phyloP scores from a whole-genome alignment of 2,888 invertebrate genomes.

The Netelia melanura region DNA sequence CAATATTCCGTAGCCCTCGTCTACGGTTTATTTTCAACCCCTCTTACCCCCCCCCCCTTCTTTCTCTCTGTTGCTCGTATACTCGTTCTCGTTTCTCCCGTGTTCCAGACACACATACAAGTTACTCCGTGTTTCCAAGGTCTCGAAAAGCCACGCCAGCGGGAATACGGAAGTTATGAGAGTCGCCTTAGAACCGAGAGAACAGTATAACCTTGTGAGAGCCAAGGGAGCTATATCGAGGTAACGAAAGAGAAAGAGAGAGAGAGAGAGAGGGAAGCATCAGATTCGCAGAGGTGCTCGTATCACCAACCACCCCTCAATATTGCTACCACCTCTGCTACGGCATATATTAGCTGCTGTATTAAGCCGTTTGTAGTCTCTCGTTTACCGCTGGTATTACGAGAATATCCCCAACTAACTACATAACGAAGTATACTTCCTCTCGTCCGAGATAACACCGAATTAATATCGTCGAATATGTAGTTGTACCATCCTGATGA shows the following conservation, averaged over 20 bases:
- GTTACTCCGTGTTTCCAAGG: constrained; percentile 17
- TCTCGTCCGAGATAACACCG: constrained; percentile 26
- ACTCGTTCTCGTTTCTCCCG: background rate
- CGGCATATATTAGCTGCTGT: constrained; percentile 72
- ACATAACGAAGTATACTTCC: background rate
- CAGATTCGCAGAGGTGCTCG: constrained; percentile 17
- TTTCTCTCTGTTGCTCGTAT: background rate
- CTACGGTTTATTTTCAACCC: constrained; percentile 41
- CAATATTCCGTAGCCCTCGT: constrained; percentile 47
- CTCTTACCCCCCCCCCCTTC: background rate
- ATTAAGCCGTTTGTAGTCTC: constrained; percentile 72
- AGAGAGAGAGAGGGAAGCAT: constrained; percentile 31
- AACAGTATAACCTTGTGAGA: constrained; percentile 25
- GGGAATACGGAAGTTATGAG: constrained; percentile 76
- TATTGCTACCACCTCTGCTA: constrained; percentile 52
- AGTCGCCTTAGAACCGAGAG: constrained; percentile 71
- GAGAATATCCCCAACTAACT: constrained; percentile 46
- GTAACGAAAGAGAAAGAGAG: constrained; percentile 15
- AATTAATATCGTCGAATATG: constrained; percentile 34
- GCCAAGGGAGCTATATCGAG: constrained; percentile 23
- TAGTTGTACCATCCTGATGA: background rate
- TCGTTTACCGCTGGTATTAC: constrained; percentile 62
- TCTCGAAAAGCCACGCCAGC: constrained; percentile 65
- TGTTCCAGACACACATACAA: constrained; percentile 18
- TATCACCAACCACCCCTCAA: constrained; percentile 25